Evolutionary conservation across 2,797 vertebrate genomes (phyloP), one percentile per base, ranked within the genome.

Genomic region (Synaphobranchus kaupii): DNA sequence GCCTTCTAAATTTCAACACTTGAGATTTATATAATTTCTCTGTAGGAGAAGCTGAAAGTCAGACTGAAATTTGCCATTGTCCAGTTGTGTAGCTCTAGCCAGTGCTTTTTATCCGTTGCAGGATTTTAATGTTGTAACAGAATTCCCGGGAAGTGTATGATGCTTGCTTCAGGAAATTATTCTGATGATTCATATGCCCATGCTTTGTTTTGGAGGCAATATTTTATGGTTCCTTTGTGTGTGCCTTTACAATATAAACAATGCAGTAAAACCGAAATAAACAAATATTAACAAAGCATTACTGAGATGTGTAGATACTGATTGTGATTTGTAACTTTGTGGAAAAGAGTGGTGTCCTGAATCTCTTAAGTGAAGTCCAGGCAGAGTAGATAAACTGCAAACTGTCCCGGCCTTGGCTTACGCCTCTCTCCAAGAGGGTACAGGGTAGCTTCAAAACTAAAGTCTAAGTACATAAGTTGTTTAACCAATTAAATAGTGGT

Each of bases 281-380:
- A 90, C 92, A 56, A 91, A 94, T 86, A 90, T 92, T 89, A 88
- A 87, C 54, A 90, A 94, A 94, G 86, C 86, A 56, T 50, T 28
- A n/a, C 9, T 68, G 25, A 28, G n/a, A n/a, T 56, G 48, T 91
- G 85, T 89, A 89, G 91, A 92, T 90, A 68, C 90, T 76, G 89
- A 90, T 87, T 92, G 73, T 68, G 63, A 28, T 68, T 68, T 68
- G 28, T 73, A 31, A 22, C 28, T 31, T 73, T 73, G 31, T 15
- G 10, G 68, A 31, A 73, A 34, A 34, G 9, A 25, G n/a, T 20
- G 56, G 15, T 9, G 10, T 54, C 15, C 31, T 73, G 68, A 76
- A 20, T 12, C 34, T 44, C 34, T 39, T 39, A 76, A 76, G 31
- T 73, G n/a, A 73, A 39, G n/a, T 39, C 34, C 15, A 44, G 15